Percentiles rank a stretch among this genome's conserved stretches.
phyloP scores from a whole-genome alignment of 2,888 invertebrate genomes.

The Ophion ventricosus region DNA sequence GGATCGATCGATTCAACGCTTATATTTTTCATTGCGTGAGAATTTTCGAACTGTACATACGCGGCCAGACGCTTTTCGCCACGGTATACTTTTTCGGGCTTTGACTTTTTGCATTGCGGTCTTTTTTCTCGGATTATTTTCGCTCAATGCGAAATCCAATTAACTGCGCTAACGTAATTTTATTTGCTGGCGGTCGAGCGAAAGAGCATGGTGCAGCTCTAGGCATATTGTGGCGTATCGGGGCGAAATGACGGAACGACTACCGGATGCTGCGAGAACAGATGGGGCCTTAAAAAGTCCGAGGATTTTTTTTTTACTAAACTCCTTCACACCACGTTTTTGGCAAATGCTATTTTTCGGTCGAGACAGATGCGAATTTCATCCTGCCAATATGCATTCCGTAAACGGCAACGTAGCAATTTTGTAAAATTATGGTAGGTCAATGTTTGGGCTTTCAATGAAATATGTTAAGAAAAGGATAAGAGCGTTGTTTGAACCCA shows the following conservation, averaged over 20 bases:
- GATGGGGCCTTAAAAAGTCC: neutral
- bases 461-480: no score
- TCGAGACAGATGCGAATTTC: neutral
- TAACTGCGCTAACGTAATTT: conserved; percentile 80
- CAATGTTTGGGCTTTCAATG: neutral
- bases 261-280: neutral
- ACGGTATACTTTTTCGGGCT: conserved; percentile 37
- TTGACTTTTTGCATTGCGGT: conserved; percentile 21
- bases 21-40: conserved; percentile 62
- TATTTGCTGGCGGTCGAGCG: conserved; percentile 81
- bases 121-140: conserved; percentile 4
- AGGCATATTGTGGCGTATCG: conserved; percentile 16
- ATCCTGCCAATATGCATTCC: neutral
- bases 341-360: neutral
- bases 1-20: conserved; percentile 58
- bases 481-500: no score
- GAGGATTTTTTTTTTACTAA: neutral
- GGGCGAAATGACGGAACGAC: neutral
- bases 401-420: neutral
- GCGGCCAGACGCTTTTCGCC: conserved; percentile 7
- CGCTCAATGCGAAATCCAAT: conserved; percentile 71
- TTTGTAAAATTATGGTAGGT: neutral
- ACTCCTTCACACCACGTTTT: neutral
- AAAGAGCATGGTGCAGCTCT: neutral
- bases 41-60: conserved; percentile 39